phyloP scores from a whole-genome alignment of 2,888 invertebrate genomes.

The Melipona beecheii region DNA sequence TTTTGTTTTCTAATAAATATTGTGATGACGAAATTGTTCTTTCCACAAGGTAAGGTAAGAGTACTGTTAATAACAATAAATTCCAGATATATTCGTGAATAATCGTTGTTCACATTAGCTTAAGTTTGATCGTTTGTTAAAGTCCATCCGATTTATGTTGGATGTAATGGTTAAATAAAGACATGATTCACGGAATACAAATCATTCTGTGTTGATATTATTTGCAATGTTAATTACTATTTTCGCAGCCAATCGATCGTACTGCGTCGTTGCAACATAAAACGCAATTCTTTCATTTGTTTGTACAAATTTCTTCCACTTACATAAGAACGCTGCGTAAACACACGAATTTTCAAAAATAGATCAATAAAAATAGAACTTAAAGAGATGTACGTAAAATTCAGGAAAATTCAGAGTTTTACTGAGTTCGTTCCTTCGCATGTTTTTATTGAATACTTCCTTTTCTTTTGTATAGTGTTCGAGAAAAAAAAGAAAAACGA shows the following conservation, averaged over 20 bases:
- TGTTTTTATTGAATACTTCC: background rate
- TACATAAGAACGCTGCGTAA: conserved; percentile 46
- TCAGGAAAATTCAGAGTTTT: conserved; percentile 22
- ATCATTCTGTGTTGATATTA: background rate
- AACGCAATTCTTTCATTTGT: background rate
- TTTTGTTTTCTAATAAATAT: background rate
- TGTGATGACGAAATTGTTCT: background rate
- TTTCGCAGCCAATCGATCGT: conserved; percentile 11
- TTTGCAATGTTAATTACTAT: background rate
- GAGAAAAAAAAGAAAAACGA: background rate
- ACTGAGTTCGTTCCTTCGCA: background rate
- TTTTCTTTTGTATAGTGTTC: background rate
- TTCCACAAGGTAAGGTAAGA: background rate
- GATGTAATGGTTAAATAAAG: background rate
- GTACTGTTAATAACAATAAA: too few species aligned
- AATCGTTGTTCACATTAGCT: background rate
- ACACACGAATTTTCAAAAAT: conserved; percentile 23
- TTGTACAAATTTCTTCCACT: background rate
- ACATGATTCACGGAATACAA: background rate
- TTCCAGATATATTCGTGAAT: background rate
- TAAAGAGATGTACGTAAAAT: background rate
- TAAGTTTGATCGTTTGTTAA: conserved; percentile 10
- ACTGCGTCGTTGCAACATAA: conserved; percentile 12
- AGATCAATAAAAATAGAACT: conserved; percentile 10
- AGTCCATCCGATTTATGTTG: background rate